Evolutionary conservation across 92 coral and sea anemone genomes (phyloP).

Genomic region (Plumapathes pennacea): DNA sequence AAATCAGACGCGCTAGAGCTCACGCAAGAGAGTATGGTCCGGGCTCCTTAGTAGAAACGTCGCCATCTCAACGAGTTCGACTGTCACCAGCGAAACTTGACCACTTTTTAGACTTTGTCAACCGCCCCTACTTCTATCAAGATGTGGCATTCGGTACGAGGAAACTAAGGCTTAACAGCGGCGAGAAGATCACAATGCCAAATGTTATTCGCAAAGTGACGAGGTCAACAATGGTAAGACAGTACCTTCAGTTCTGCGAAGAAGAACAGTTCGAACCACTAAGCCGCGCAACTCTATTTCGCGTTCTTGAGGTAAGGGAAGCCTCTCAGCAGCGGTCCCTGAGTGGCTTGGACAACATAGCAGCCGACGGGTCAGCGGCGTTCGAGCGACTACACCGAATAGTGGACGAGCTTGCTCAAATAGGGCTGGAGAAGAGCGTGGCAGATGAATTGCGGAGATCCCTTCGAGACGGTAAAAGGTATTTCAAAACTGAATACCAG

Average conservation of each 20-base stretch:
- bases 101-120: conserved; percentile 58
- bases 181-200: conserved; percentile 57
- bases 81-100: conserved; percentile 56
- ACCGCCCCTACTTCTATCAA: conserved; percentile 72
- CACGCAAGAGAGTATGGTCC: conserved; percentile 60
- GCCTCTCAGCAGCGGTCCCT: conserved; percentile 54
- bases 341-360: conserved; percentile 60
- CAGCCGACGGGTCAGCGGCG: conserved; percentile 38
- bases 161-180: conserved; percentile 50
- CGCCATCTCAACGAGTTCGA: conserved; percentile 47
- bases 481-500: conserved; percentile 19
- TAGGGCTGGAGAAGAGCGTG: conserved; percentile 14
- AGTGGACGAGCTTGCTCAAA: conserved; percentile 23
- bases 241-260: conserved; percentile 52
- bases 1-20: conserved; percentile 53
- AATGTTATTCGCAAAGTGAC: conserved; percentile 69
- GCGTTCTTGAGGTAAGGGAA: conserved; percentile 41
- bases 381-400: conserved; percentile 13
- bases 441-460: conserved; percentile 21
- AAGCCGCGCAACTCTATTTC: conserved; percentile 60
- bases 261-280: conserved; percentile 51
- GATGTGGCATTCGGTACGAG: conserved; percentile 79
- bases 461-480: conserved; percentile 30
- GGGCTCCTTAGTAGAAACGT: conserved; percentile 39
- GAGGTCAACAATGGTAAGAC: conserved; percentile 67